phyloP scores from a whole-genome alignment of 1,140 invertebrate genomes.

The Brachionus rubens region DNA sequence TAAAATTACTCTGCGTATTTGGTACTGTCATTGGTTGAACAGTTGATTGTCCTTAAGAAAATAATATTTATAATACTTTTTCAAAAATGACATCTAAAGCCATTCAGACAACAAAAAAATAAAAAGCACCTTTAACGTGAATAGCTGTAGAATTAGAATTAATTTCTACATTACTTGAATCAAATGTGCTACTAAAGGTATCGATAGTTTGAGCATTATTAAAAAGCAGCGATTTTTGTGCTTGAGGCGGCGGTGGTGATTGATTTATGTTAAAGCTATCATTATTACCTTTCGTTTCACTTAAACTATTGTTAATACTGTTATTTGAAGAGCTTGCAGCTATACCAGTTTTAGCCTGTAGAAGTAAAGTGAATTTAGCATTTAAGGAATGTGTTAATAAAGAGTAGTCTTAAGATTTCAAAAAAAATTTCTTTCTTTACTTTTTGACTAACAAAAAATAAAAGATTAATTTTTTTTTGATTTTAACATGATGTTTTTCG shows the following conservation, averaged over 20 bases:
- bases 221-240: conserved; percentile 29
- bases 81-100: not conserved
- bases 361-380: not conserved
- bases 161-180: not conserved
- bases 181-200: not conserved
- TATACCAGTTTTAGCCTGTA: conserved; percentile 7
- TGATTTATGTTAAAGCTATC: conserved; percentile 1
- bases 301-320: conserved; percentile 17
- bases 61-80: no score
- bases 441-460: conserved; percentile 30
- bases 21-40: no score
- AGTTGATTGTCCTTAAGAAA: no score
- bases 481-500: not conserved
- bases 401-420: not conserved
- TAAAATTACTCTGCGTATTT: no score
- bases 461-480: not conserved
- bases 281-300: not conserved
- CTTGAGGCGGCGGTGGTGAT: conserved; percentile 15
- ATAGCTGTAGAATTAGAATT: no score
- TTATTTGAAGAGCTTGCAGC: conserved; percentile 17
- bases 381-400: not conserved
- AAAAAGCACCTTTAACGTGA: not conserved
- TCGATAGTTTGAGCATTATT: not conserved
- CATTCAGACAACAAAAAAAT: not conserved
- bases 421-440: not conserved